phyloP scores from a whole-genome alignment of 2,888 invertebrate species.

The Idaea straminata region DNA sequence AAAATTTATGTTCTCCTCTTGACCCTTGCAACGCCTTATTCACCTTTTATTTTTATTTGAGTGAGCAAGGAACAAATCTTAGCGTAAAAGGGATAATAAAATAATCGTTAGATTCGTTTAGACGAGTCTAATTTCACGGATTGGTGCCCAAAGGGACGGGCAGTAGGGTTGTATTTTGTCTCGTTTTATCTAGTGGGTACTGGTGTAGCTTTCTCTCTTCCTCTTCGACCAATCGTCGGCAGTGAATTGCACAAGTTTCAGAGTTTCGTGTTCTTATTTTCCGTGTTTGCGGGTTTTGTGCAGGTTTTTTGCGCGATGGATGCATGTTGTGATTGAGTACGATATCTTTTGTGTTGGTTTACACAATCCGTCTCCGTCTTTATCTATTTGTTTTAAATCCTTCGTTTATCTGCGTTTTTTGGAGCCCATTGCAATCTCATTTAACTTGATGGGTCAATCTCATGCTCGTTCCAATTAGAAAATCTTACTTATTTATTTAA shows the following conservation, averaged over 20 bases:
- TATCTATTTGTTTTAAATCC: background rate
- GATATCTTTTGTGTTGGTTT: constrained; percentile 1
- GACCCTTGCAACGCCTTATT: constrained; percentile 74
- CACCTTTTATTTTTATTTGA: constrained; percentile 81
- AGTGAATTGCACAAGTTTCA: constrained; percentile 49
- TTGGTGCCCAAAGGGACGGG: constrained; percentile 74
- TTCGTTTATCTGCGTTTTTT: background rate
- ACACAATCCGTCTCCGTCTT: background rate
- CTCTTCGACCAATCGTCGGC: constrained; percentile 56
- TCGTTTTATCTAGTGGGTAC: constrained; percentile 35
- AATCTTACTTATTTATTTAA: no score
- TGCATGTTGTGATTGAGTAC: background rate
- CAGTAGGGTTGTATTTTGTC: constrained; percentile 53
- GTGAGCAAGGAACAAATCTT: constrained; percentile 81
- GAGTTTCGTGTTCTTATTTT: constrained; percentile 57
- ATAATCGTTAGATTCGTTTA: constrained; percentile 81
- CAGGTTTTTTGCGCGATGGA: constrained; percentile 33
- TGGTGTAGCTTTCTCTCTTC: constrained; percentile 41
- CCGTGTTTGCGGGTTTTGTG: constrained; percentile 63
- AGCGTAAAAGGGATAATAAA: constrained; percentile 80
- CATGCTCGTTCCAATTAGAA: no score
- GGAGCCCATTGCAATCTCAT: background rate
- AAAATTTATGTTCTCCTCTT: constrained; percentile 70
- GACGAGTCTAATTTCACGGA: constrained; percentile 79
- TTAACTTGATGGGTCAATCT: no score